These are phyloP conservation scores for Micromys minutus DNA, from an alignment of 2,113 vertebrate species.

Conservation along the genomic window DNA sequence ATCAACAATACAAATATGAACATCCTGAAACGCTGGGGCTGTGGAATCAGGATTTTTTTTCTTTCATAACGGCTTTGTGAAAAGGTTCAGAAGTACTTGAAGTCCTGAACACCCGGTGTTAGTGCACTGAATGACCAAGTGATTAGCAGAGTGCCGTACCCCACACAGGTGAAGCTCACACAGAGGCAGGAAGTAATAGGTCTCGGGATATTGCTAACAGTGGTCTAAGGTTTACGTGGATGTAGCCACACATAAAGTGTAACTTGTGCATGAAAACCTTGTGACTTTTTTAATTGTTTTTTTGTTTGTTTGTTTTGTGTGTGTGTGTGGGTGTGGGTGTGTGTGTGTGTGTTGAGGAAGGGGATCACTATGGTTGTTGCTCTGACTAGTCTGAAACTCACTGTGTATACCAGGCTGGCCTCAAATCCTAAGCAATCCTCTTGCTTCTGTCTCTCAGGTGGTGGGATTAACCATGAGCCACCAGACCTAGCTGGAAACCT, in stretches of 20 bases:
- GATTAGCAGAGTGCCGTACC: not conserved
- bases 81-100: slow-evolving; percentile 24
- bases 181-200: not conserved
- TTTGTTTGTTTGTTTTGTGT: not conserved
- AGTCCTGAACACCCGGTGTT: slow-evolving; percentile 56
- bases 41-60: slow-evolving; percentile 28
- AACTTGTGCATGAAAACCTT: not conserved
- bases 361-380: not conserved
- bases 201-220: not conserved
- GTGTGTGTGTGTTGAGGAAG: not conserved
- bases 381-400: not conserved
- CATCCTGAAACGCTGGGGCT: slow-evolving; percentile 28
- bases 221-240: not conserved
- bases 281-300: not conserved
- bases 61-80: not conserved
- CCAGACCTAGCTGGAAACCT: not conserved
- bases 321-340: not conserved
- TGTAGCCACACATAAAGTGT: not conserved
- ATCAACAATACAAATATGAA: slow-evolving; percentile 62
- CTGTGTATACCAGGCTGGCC: not conserved
- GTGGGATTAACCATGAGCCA: not conserved
- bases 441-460: not conserved
- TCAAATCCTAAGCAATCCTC: not conserved
- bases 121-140: not conserved
- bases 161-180: not conserved